Base-by-base conservation (phyloP, 2,888 invertebrate genomes). In the Caenorhabditis becei region DNA sequence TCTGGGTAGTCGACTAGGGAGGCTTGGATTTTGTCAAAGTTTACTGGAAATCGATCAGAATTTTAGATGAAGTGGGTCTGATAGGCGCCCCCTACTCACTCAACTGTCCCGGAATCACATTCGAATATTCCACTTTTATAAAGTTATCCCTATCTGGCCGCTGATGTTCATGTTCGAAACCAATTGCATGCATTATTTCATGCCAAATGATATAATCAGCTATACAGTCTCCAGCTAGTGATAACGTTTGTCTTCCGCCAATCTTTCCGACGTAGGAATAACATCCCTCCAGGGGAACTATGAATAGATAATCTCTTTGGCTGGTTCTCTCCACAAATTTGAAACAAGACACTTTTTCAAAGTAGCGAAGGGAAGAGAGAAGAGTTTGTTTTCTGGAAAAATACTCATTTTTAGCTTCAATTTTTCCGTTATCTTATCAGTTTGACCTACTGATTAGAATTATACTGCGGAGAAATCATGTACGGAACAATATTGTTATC, bases 111-210 rank as follows among this genome's bases (percentile, higher is more conserved):
- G 83, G 81, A 59, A 80, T 77, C 2, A 87, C 86, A 77, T 88
- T 87, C 10, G 66, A 26, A 61, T 87, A 88, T 18, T 84, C 81
- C 3, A 88, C 88, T 11, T 61, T 41, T 58, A 86, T 83, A 62
- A 72, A 84, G 16, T 41, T 23, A 59, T 88, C 88, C 41, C 88
- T 74, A 69, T 88, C 88, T 2, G 88, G 88, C 26, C 88, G 61
- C 53, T 88, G 88, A 70, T 88, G 88, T 54, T 88, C 88, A 63
- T 88, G 88, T 53, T 89, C 89, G 41, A 89, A 84, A 7, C 88
- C 85, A 16, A 86, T 77, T 5, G 85, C 85, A 62, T 86, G 85
- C 85, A 86, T 85, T 62, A 86, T 58, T 71, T 88, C 88, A 62
- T 88, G 88, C 86, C 86, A 88, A 41, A 88, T 88, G 18, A 88